Evolutionary conservation across 2,113 vertebrate genomes (phyloP).

Genomic region (Dasyornis broadbenti): DNA sequence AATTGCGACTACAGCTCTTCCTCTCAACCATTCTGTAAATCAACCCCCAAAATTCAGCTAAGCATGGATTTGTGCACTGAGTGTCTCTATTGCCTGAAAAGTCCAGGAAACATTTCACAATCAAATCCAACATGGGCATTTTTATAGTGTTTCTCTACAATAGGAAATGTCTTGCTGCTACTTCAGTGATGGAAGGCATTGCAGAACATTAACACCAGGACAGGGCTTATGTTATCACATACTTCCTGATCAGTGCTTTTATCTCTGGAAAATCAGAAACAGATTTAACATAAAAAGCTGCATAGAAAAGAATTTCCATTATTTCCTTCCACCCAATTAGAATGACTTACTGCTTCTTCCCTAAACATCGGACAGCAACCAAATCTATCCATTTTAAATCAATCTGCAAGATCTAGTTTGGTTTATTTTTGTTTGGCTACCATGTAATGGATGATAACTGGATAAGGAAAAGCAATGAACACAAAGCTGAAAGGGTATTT

Average conservation of each 20-base stretch:
- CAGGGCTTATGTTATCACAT: accelerated
- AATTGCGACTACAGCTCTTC: not conserved
- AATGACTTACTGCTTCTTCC: not conserved
- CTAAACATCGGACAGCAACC: not conserved
- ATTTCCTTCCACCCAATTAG: not conserved
- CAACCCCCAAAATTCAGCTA: not conserved
- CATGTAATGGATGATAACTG: not conserved
- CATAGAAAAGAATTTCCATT: not conserved
- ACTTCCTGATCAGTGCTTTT: not conserved
- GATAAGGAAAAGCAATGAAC: not conserved
- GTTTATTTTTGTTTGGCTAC: not conserved
- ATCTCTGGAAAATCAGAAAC: not conserved
- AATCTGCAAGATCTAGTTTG: not conserved
- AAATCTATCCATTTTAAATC: not conserved
- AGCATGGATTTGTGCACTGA: not conserved
- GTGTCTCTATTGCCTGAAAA: not conserved
- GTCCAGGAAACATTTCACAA: not conserved
- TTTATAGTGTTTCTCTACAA: not conserved
- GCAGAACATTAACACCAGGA: not conserved
- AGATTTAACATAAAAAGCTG: not conserved
- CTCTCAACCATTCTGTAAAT: not conserved
- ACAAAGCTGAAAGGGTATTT: not conserved
- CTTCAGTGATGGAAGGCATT: not conserved
- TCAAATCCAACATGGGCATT: not conserved
- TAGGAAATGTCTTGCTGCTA: not conserved